Percentiles rank a stretch among this genome's conserved stretches.
Conservation (phyloP, 2,888 invertebrate species). For the Hemistola chrysoprasaria region DNA sequence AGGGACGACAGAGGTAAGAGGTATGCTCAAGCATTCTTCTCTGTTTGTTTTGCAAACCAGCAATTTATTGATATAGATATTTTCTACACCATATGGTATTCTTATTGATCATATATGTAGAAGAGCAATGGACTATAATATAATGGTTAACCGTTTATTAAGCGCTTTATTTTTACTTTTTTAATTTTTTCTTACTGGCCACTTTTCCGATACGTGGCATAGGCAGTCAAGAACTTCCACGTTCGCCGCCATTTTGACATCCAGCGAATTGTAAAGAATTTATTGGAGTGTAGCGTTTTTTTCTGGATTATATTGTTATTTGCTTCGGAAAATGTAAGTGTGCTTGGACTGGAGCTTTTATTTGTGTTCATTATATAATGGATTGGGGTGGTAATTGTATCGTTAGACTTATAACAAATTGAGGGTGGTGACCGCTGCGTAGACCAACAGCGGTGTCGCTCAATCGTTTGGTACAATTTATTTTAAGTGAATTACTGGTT, state of each 20-base stretch:
- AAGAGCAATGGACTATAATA: no score
- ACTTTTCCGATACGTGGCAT: conserved; percentile 89
- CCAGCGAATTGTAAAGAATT: conserved; percentile 87
- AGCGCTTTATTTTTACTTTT: no score
- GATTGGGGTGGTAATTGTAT: conserved; percentile 21
- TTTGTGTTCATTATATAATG: conserved; percentile 10
- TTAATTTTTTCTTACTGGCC: conserved; percentile 55
- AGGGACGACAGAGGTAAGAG: no score
- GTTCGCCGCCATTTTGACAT: conserved; percentile 92
- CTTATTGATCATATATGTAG: no score
- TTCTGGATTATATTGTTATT: conserved; percentile 81
- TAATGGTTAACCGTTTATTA: no score
- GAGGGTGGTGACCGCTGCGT: conserved; percentile 80
- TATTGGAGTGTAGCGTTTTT: conserved; percentile 86
- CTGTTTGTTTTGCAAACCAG: no score
- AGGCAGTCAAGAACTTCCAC: conserved; percentile 87
- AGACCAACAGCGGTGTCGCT: conserved; percentile 81
- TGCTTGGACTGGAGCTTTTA: conserved; percentile 1
- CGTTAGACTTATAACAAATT: conserved; percentile 33
- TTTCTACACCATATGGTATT: no score
- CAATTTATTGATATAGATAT: no score
- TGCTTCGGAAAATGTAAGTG: conserved; percentile 81
- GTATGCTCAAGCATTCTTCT: no score
- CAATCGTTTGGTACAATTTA: conserved; percentile 59
- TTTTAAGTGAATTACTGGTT: conserved; percentile 23